A percentile compares a stretch with the other conserved stretches of the same genome.
phyloP scores from a whole-genome alignment of 2,113 vertebrate genomes.

The Saguinus imperator region DNA sequence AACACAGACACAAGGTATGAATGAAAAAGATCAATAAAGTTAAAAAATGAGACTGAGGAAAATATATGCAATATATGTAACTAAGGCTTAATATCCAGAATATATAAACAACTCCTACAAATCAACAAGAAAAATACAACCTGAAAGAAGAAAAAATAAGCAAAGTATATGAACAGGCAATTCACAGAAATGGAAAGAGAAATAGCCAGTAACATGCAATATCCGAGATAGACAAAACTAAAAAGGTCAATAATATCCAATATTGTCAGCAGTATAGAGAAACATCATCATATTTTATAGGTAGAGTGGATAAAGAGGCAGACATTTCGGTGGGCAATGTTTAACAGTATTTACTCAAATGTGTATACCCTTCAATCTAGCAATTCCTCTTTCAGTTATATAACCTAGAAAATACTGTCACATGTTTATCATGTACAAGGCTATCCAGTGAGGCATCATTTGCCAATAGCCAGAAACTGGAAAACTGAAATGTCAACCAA shows the following conservation, averaged over 20 bases:
- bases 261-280: constrained; percentile 9
- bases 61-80: background rate
- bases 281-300: background rate
- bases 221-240: background rate
- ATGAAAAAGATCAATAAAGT: constrained; percentile 20
- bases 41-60: constrained; percentile 17
- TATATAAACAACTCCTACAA: background rate
- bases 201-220: background rate
- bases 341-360: constrained; percentile 21
- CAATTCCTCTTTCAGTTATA: background rate
- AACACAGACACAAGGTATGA: background rate
- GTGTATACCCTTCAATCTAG: background rate
- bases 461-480: background rate
- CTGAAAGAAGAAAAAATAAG: background rate
- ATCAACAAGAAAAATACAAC: background rate
- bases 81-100: background rate
- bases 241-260: background rate
- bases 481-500: background rate
- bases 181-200: constrained; percentile 9
- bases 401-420: background rate
- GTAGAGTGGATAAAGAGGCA: background rate
- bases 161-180: background rate
- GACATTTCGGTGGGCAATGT: background rate
- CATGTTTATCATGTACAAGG: background rate
- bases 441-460: background rate